Evolutionary conservation across 2,888 invertebrate genomes (phyloP).

Genomic region (Crioceris asparagi): DNA sequence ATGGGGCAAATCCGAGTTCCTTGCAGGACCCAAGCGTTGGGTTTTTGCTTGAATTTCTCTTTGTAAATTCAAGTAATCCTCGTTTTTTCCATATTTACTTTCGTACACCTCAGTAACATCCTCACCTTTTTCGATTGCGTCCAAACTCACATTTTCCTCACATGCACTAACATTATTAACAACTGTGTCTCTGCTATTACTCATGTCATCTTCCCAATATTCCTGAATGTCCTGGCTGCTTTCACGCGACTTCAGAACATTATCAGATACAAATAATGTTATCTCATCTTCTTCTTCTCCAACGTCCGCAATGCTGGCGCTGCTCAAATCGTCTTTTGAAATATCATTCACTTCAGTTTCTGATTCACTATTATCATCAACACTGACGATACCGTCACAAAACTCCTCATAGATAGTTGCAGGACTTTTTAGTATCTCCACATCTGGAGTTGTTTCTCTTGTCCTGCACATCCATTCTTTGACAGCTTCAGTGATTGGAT

Average conservation of each 20-base stretch:
- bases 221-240: constrained; percentile 40
- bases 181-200: constrained; percentile 7
- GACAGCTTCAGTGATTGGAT: constrained; percentile 49
- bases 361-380: constrained; percentile 22
- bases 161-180: background rate
- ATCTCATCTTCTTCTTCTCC: constrained; percentile 21
- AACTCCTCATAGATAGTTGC: constrained; percentile 33
- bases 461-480: constrained; percentile 46
- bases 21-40: constrained; percentile 19
- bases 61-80: constrained; percentile 32
- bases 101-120: constrained; percentile 32
- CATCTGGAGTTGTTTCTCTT: constrained; percentile 36
- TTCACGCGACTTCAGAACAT: constrained; percentile 28
- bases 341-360: constrained; percentile 20
- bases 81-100: constrained; percentile 36
- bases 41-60: constrained; percentile 24
- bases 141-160: constrained; percentile 4
- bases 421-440: constrained; percentile 37
- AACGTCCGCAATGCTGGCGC: background rate
- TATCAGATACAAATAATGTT: constrained; percentile 18
- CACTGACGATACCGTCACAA: too few relatives aligned
- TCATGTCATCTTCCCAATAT: constrained; percentile 37
- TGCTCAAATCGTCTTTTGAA: constrained; percentile 7
- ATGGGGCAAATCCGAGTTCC: constrained; percentile 32
- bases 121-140: constrained; percentile 20